Base-by-base conservation (phyloP, 2,888 invertebrate genomes). In the Drosophila anomalata region DNA sequence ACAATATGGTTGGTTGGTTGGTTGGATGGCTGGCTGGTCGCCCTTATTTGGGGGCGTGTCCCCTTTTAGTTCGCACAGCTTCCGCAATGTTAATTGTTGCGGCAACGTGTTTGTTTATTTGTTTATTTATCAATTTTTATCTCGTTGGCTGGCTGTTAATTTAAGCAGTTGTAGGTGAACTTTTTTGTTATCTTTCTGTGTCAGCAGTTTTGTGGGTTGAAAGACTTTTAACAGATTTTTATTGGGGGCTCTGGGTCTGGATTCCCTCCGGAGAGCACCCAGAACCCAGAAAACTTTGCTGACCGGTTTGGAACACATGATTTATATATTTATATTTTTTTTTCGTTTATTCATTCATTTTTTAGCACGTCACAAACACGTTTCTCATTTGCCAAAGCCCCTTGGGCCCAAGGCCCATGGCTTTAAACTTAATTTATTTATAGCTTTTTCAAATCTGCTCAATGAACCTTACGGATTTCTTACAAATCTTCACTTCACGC, bases 111-210 rank as follows among this genome's bases (percentile, higher is more conserved):
- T 76, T 73, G 63, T 71, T 73, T 76, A 65, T 76, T 73, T 74
- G 61, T 36, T 36, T 79, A 62, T 53, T 57, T 79, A 57, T 65
- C 56, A 73, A 53, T 55, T 56, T 67, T 71, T 65, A 71, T 76
- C 61, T 66, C 51, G 68, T 36, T 56, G 47, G 47, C 61, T 39
- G 53, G 24, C 50, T 55, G 55, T 68, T 79, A 61, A 62, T 63
- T 71, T 76, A 68, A 78, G 70, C 79, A 59, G 53, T 79, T 73
- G 70, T 73, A 54, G 51, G 50, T 59, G 52, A 63, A 66, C 63
- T 63, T 61, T 53, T 44, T 65, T 83, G 71, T 86, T 88, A 86
- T 84, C 84, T 84, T 88, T 83, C 41, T 74, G 76, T 86, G 84
- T 78, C 79, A 79, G 68, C 65, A 33, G 39, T 52, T 75, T 60